These are phyloP conservation scores for Chionodraco myersi DNA, from an alignment of 2,113 vertebrate genomes.

Conservation along the genomic window DNA sequence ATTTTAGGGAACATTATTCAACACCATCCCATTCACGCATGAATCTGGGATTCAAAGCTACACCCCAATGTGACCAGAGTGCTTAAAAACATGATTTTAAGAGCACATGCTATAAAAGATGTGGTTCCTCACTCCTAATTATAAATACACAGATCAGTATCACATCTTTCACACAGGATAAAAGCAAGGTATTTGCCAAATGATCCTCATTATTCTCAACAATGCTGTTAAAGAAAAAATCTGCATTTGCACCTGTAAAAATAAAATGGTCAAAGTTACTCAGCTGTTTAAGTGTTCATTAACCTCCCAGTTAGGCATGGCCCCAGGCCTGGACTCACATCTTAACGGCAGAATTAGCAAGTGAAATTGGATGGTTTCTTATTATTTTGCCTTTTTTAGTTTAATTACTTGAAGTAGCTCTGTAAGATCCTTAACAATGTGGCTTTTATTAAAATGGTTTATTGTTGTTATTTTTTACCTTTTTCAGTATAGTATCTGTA, in stretches of 20 bases:
- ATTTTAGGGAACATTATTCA: neutral
- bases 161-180: neutral
- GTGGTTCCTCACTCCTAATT: neutral
- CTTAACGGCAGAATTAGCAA: neutral
- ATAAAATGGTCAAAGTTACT: constrained; percentile 24
- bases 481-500: constrained; percentile 19
- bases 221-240: constrained; percentile 5
- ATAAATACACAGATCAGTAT: neutral
- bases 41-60: neutral
- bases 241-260: neutral
- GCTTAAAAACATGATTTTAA: neutral
- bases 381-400: constrained; percentile 2
- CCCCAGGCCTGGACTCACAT: constrained; percentile 8
- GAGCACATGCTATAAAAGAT: neutral
- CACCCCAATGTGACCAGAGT: neutral
- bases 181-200: neutral
- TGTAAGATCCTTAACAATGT: constrained; percentile 17
- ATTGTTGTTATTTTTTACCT: constrained; percentile 42
- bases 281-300: constrained; percentile 46
- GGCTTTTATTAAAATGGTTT: constrained; percentile 14
- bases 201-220: constrained; percentile 11
- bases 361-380: constrained; percentile 22
- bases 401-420: constrained; percentile 4
- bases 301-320: constrained; percentile 20
- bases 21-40: too few species aligned